Conservation (phyloP, 2,797 vertebrate species). For the Protosalanx chinensis region DNA sequence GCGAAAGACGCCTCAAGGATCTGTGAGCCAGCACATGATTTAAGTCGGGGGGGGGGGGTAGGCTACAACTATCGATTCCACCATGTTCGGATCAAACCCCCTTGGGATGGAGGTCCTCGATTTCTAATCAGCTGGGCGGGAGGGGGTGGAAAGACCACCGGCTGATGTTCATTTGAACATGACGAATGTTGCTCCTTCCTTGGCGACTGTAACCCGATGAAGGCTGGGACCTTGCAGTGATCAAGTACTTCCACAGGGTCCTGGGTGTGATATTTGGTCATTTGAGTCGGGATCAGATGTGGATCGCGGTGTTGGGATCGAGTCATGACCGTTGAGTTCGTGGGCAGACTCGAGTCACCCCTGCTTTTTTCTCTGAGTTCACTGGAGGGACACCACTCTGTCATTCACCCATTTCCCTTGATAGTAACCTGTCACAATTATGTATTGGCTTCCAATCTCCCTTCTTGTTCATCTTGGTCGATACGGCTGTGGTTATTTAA, state of each 20-base stretch:
- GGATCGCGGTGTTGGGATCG: constrained; percentile 26
- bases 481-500: neutral
- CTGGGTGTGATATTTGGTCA: neutral
- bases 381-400: too few relatives aligned
- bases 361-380: too few relatives aligned
- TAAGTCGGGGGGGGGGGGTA: neutral
- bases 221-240: constrained; percentile 52
- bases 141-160: constrained; percentile 4
- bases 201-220: constrained; percentile 47
- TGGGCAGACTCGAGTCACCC: too few relatives aligned
- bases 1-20: neutral
- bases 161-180: constrained; percentile 53
- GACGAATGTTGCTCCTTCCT: constrained; percentile 53
- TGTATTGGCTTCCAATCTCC: neutral
- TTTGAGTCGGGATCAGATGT: neutral
- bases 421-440: neutral
- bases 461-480: neutral
- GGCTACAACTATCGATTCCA: constrained; percentile 13
- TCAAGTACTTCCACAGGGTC: constrained; percentile 33
- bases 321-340: constrained; percentile 12
- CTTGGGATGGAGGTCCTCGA: constrained; percentile 17
- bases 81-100: constrained; percentile 32
- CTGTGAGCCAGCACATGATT: neutral
- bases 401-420: too few relatives aligned
- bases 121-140: constrained; percentile 33